Conservation (phyloP, 2,888 invertebrate genomes). For the Galerucella calmariensis region DNA sequence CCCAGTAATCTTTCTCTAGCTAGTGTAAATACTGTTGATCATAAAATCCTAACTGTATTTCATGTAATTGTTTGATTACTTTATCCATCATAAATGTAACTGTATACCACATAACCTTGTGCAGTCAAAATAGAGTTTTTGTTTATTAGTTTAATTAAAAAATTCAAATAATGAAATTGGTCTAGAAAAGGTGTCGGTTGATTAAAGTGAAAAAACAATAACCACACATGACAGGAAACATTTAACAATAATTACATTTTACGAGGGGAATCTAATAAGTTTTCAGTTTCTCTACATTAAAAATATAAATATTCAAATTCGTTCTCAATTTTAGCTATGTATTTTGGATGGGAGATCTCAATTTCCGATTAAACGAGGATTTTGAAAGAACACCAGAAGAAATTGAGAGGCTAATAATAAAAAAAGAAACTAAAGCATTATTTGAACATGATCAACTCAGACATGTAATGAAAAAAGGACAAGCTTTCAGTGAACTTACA, state of each 20-base stretch:
- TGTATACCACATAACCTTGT: background rate
- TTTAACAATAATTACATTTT: too few relatives aligned
- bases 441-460: conserved; percentile 82
- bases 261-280: too few relatives aligned
- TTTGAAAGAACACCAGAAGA: conserved; percentile 72
- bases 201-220: background rate
- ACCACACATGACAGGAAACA: too few relatives aligned
- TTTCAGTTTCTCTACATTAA: too few relatives aligned
- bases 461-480: conserved; percentile 76
- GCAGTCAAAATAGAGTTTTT: conserved; percentile 4
- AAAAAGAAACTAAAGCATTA: conserved; percentile 74
- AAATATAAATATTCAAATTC: background rate
- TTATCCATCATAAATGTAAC: background rate
- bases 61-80: background rate
- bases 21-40: too few relatives aligned
- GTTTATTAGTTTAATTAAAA: background rate
- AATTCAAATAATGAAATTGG: background rate
- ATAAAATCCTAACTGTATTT: background rate
- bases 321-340: conserved; percentile 73
- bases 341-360: conserved; percentile 92
- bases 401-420: conserved; percentile 74
- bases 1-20: too few relatives aligned
- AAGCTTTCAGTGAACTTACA: conserved; percentile 85
- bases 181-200: background rate
- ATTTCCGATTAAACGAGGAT: conserved; percentile 82